These are phyloP conservation scores for Mellilla xanthometata DNA, from an alignment of 2,888 invertebrate species.

Conservation along the genomic window DNA sequence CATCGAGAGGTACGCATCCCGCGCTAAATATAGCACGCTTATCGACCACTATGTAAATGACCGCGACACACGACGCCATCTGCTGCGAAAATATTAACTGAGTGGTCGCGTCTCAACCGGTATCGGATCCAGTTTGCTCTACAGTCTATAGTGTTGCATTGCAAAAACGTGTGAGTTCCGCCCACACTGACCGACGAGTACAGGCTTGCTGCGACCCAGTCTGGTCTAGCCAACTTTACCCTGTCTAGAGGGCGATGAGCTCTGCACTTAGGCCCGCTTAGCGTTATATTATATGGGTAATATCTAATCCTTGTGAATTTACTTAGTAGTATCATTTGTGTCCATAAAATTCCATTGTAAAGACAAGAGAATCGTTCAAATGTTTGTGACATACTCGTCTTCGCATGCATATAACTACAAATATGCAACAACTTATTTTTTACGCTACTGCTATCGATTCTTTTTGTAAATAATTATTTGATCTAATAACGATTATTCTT, in stretches of 20 bases:
- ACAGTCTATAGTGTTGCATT: slow-evolving; percentile 50
- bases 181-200: slow-evolving; percentile 41
- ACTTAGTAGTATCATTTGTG: no score
- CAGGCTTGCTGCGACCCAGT: slow-evolving; percentile 10
- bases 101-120: slow-evolving; percentile 57
- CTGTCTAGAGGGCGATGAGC: slow-evolving; percentile 16
- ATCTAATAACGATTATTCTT: no score
- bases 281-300: no score
- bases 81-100: slow-evolving; percentile 71
- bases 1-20: slow-evolving; percentile 49
- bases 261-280: neutral
- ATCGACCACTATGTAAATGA: slow-evolving; percentile 79
- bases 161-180: slow-evolving; percentile 71
- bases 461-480: no score
- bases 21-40: slow-evolving; percentile 79
- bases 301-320: no score
- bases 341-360: no score
- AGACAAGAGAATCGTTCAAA: no score
- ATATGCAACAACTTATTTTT: no score
- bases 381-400: no score
- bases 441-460: no score
- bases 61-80: slow-evolving; percentile 74
- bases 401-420: no score
- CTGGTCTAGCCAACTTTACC: slow-evolving; percentile 7
- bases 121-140: slow-evolving; percentile 53